A percentile compares a stretch with the other conserved stretches of the same genome.
Conservation (phyloP, 2,797 vertebrate species). For the Chanos chanos region DNA sequence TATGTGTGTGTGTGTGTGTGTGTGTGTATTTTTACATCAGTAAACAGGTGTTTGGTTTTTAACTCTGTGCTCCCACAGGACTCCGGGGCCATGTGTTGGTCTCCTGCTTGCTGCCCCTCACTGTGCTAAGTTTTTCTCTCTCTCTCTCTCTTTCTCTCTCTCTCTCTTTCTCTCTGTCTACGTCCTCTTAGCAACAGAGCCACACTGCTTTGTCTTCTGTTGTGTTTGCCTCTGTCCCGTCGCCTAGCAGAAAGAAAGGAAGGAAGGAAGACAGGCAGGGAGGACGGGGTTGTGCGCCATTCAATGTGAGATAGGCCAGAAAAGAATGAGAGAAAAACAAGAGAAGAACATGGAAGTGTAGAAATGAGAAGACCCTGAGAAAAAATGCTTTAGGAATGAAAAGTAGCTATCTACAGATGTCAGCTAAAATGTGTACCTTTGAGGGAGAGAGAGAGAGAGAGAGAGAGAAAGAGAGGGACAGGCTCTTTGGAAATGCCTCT, state of each 20-base stretch:
- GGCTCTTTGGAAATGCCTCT: slow-evolving; percentile 38
- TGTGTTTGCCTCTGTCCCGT: slow-evolving; percentile 33
- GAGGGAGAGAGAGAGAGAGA: not conserved
- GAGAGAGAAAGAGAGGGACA: not conserved
- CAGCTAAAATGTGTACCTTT: too few species aligned
- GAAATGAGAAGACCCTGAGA: too few species aligned
- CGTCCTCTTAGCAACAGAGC: slow-evolving; percentile 28
- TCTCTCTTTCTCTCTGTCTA: slow-evolving; percentile 2
- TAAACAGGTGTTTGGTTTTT: slow-evolving; percentile 53
- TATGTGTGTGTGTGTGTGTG: slow-evolving; percentile 30
- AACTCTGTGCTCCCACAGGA: slow-evolving; percentile 44
- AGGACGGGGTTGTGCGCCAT: too few species aligned
- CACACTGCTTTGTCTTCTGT: slow-evolving; percentile 32
- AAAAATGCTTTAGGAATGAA: too few species aligned
- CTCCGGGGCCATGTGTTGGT: slow-evolving; percentile 48
- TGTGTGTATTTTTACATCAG: slow-evolving; percentile 36
- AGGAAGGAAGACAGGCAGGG: slow-evolving; percentile 40
- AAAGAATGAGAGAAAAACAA: not conserved
- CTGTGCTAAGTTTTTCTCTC: slow-evolving; percentile 4
- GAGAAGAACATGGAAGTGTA: not conserved
- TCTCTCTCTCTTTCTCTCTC: slow-evolving; percentile 18
- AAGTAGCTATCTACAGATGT: too few species aligned
- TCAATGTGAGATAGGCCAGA: not conserved
- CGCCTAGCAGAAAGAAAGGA: slow-evolving; percentile 54
- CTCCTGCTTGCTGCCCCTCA: slow-evolving; percentile 29